Percentiles rank a stretch among this genome's conserved stretches.
These are phyloP conservation scores for Ploceus nigricollis DNA, from an alignment of 2,113 vertebrate species.

Conservation along the genomic window DNA sequence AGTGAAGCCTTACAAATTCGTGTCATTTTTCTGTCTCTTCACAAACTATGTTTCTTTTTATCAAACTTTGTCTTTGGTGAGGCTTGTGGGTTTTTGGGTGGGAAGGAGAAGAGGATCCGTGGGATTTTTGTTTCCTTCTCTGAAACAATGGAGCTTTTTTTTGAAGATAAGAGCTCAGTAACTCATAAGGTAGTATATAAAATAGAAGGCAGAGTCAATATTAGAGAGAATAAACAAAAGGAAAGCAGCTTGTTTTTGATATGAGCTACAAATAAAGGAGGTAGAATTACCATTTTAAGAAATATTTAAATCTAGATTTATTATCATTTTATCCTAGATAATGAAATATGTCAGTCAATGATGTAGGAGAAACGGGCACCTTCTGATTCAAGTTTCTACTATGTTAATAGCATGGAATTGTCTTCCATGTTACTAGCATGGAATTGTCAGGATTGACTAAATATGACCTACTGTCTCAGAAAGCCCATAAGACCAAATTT, in stretches of 20 bases:
- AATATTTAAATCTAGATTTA: background rate
- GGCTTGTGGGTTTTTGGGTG: fast-evolving
- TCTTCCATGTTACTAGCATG: background rate
- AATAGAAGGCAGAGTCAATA: background rate
- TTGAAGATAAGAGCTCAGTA: background rate
- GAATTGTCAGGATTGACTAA: background rate
- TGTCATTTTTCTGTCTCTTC: background rate
- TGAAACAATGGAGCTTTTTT: background rate
- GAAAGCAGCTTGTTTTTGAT: background rate
- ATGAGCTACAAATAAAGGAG: background rate
- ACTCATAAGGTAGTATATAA: background rate
- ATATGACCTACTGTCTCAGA: background rate
- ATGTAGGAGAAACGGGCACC: background rate
- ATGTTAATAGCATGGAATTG: background rate
- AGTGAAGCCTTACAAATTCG: background rate
- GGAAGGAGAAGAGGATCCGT: background rate
- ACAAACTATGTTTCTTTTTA: background rate
- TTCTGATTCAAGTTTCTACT: background rate
- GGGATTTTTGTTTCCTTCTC: background rate
- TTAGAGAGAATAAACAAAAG: background rate
- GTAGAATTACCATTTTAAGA: background rate
- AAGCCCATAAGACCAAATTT: background rate
- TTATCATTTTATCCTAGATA: background rate
- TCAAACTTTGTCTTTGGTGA: background rate
- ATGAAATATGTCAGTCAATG: background rate